phyloP scores from a whole-genome alignment of 2,113 vertebrate species.

The Antechinus flavipes region DNA sequence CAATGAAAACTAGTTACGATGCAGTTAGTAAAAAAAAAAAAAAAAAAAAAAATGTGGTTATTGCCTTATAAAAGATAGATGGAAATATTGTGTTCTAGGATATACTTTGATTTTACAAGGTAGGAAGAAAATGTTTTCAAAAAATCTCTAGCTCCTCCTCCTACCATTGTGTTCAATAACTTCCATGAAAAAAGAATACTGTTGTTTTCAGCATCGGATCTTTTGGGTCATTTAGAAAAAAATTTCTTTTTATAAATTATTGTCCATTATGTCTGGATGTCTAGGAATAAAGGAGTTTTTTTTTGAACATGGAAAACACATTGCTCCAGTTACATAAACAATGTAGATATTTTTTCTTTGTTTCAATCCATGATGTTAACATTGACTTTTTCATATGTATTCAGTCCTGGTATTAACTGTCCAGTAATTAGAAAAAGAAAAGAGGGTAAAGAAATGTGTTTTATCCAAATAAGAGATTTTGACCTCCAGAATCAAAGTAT shows the following conservation, averaged over 20 bases:
- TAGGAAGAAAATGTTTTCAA: not conserved
- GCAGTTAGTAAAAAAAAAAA: not conserved
- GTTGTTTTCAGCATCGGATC: slow-evolving; percentile 60
- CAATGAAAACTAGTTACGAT: slow-evolving; percentile 15
- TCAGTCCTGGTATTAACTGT: slow-evolving; percentile 42
- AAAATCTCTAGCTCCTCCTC: slow-evolving; percentile 27
- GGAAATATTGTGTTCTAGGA: slow-evolving; percentile 31
- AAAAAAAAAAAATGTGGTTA: not conserved
- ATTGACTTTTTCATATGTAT: slow-evolving; percentile 40
- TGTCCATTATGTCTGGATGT: slow-evolving; percentile 22
- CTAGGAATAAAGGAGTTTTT: slow-evolving; percentile 26
- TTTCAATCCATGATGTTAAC: slow-evolving; percentile 55
- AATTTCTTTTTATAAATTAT: not conserved
- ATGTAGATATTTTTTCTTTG: slow-evolving; percentile 49
- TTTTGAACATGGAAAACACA: slow-evolving; percentile 55
- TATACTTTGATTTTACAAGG: slow-evolving; percentile 2
- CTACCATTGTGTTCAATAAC: slow-evolving; percentile 43
- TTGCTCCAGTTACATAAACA: slow-evolving; percentile 63
- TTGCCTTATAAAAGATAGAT: slow-evolving; percentile 6
- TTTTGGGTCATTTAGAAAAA: slow-evolving; percentile 34
- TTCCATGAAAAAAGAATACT: slow-evolving; percentile 41
- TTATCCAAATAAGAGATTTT: not conserved
- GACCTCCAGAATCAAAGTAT: slow-evolving; percentile 7
- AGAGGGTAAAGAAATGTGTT: slow-evolving; percentile 15
- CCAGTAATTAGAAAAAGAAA: slow-evolving; percentile 49